Evolutionary conservation across 1,140 invertebrate species (phyloP), one percentile per base, ranked within the genome.

Genomic region (Anoplophora glabripennis): DNA sequence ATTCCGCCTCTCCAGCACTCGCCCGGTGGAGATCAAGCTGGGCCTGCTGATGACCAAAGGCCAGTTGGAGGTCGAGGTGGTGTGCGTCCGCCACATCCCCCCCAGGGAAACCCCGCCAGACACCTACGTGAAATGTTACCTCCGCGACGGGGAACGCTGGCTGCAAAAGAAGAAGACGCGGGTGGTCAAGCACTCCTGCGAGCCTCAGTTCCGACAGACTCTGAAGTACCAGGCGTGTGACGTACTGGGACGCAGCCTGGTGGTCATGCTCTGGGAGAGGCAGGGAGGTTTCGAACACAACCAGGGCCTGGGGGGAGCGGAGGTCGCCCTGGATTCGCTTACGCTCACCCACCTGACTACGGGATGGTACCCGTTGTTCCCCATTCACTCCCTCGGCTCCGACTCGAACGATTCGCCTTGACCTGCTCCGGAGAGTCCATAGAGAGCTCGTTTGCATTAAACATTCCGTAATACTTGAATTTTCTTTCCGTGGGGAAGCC

Each of bases 121-220:
- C 72, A 95, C 93, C 3, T 97, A 96, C 77, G 92, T 96, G 46
- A 96, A 96, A 78, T 95, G 92, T 45, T 96, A 95, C 73, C 79
- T 97, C 10, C 85, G 91, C 33, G 91, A 94, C 67, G 90, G 90
- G 28, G 89, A 92, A 46, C 86, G 89, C 62, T 88, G 89, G 83
- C 77, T 94, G 49, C 90, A 94, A 69, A 96, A 95, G 73, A 87
- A 92, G 60, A 97, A 96, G 75, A 96, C 93, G 0, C 81, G 89
- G 35, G 74, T 76, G 1, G 80, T 92, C 3, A 83, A 89, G 18
- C 89, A 89, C 64, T 86, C 84, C 18, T 84, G 83, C 49, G 89
- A 92, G 69, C 93, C 93, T 7, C 82, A 89, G 66, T 97, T 89
- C 76, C 84, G 88, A 38, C 90, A 94, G 74, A 94, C 90, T 7